These are phyloP conservation scores for Lethenteron reissneri DNA, from an alignment of 2,113 vertebrate species.

Conservation along the genomic window DNA sequence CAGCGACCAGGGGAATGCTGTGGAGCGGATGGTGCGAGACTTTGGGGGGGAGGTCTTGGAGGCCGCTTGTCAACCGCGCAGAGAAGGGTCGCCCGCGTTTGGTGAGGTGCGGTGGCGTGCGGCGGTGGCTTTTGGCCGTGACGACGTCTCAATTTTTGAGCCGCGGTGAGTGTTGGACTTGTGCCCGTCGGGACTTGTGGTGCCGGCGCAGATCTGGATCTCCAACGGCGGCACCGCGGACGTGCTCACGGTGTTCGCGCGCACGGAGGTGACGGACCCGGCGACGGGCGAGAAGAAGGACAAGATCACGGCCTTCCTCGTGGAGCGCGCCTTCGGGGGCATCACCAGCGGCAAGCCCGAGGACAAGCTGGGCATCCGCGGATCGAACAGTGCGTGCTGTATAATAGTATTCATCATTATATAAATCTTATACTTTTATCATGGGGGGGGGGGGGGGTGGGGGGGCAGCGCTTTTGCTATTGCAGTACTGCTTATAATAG, in stretches of 20 bases:
- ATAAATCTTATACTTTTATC: constrained; percentile 72
- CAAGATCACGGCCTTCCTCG: constrained; percentile 80
- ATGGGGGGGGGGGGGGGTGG: constrained; percentile 63
- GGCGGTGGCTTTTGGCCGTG: background rate
- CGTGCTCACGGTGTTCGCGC: constrained; percentile 77
- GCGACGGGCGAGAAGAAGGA: constrained; percentile 45
- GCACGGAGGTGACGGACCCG: constrained; percentile 40
- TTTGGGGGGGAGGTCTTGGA: background rate
- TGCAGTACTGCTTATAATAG: too few species aligned
- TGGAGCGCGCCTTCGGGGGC: constrained; percentile 68
- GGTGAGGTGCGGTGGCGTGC: background rate
- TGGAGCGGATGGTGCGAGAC: too few species aligned
- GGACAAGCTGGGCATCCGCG: constrained; percentile 79
- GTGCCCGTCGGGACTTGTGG: background rate
- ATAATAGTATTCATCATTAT: constrained; percentile 59
- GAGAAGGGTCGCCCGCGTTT: background rate
- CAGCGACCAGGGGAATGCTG: too few species aligned
- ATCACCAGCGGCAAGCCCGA: constrained; percentile 57
- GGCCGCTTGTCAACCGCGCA: background rate
- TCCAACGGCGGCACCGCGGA: constrained; percentile 59
- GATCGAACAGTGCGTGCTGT: constrained; percentile 66
- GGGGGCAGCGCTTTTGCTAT: constrained; percentile 18
- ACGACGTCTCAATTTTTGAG: background rate
- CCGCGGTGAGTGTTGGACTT: background rate
- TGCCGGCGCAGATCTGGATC: constrained; percentile 55